Base-by-base conservation (phyloP, 2,888 invertebrate genomes). In the Epirrhoe tristata region DNA sequence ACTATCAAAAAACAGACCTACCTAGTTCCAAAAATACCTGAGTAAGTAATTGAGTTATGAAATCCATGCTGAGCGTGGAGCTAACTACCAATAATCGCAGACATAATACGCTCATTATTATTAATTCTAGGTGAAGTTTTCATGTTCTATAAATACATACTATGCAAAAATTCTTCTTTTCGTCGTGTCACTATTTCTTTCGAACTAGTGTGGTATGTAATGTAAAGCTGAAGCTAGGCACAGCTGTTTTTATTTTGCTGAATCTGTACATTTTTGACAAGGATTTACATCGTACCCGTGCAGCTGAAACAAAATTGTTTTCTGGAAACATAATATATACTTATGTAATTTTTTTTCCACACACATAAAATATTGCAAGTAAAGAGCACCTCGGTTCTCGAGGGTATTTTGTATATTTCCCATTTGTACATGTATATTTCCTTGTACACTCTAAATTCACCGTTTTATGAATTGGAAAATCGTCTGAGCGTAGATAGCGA, bases 391-490 rank as follows among this genome's bases (percentile, higher is more conserved):
- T 46, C 32, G 46, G 62, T 50, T 64, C 58, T 16, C 66, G 56
- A 68, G 61, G 55, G 48, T 17, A 52, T 34, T 24, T 24, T 24
- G 24, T 24, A 24, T 24, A 24, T 24, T 24, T 24, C 24, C 24
- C 24, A 24, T 24, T 24, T 24, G 24, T 24, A 24, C 24, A 24
- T 24, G 63, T 34, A 61, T 53, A 56, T 68, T 64, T 60, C 55
- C 58, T 58, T 60, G 43, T 56, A 55, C 54, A 50, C 48, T 63
- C 68, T 43, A 64, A 66, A 66, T 71, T 68, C 51, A 31, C 58
- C 63, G 52, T 64, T 66, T 66, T 64, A 71, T 69, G 58, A 68
- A 68, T 71, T 62, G 63, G 57, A 58, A 58, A 66, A 63, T 48
- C 63, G 66, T n/a, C 52, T 52, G 53, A 66, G 24, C 51, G 51